Evolutionary conservation across 2,113 vertebrate genomes (phyloP).

Genomic region (Oryzias woworae): DNA sequence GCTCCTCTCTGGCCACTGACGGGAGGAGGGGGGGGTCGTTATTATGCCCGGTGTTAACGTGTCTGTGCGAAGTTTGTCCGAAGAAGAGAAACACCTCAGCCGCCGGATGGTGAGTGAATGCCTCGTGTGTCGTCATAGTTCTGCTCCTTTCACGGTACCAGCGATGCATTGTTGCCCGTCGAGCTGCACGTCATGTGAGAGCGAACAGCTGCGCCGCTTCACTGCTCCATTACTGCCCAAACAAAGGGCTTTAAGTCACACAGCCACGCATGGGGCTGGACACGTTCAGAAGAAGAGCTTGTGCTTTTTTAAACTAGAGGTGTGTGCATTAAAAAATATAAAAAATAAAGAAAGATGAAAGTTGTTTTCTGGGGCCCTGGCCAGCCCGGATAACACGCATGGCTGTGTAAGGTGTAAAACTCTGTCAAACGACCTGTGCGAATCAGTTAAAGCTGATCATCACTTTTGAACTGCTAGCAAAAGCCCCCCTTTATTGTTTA

Average conservation of each 20-base stretch:
- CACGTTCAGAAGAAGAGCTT: too few species aligned
- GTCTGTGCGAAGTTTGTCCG: conserved; percentile 72
- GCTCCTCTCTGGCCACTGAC: not conserved
- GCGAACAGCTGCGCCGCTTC: conserved; percentile 32
- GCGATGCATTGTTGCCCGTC: conserved; percentile 26
- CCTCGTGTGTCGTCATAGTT: not conserved
- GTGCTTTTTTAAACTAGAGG: too few species aligned
- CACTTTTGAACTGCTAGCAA: too few species aligned
- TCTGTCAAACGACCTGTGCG: too few species aligned
- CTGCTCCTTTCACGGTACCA: conserved; percentile 21
- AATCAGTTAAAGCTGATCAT: too few species aligned
- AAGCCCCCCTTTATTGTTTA: too few species aligned
- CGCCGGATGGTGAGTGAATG: conserved; percentile 67
- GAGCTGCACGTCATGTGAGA: conserved; percentile 32
- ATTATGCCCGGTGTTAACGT: conserved; percentile 68
- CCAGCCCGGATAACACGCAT: too few species aligned
- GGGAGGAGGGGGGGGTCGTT: conserved; percentile 30
- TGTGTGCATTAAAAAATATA: too few species aligned
- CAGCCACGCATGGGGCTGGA: not conserved
- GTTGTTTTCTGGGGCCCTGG: too few species aligned
- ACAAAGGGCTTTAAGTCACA: conserved; percentile 38
- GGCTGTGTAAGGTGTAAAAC: too few species aligned
- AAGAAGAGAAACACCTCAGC: conserved; percentile 71
- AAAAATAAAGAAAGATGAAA: too few species aligned
- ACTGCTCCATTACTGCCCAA: conserved; percentile 10